These are phyloP conservation scores for Gnathonemus longibarbis DNA, from an alignment of 2,113 vertebrate species.

Conservation along the genomic window DNA sequence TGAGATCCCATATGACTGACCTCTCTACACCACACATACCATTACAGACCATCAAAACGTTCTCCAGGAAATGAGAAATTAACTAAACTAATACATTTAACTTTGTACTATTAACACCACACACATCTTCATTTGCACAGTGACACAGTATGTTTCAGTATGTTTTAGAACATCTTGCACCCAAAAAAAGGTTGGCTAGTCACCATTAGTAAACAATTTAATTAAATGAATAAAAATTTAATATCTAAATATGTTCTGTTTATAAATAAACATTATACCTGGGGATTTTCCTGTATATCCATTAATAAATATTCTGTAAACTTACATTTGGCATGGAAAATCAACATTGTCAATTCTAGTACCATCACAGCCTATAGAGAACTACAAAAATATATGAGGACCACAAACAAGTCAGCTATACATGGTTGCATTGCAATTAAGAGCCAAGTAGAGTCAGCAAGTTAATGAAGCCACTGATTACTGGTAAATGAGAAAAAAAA, in stretches of 20 bases:
- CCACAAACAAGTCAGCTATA: not conserved
- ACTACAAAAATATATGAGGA: not conserved
- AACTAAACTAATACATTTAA: not conserved
- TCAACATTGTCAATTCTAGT: not conserved
- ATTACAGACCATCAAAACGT: not conserved
- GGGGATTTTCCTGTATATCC: not conserved
- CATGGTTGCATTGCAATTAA: not conserved
- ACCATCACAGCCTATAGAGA: not conserved
- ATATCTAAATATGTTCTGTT: not conserved
- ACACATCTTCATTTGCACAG: not conserved
- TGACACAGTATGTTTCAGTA: not conserved
- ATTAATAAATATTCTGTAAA: not conserved
- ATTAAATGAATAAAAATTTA: not conserved
- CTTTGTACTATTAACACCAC: not conserved
- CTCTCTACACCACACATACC: not conserved
- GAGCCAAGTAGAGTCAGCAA: not conserved
- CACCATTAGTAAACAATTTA: not conserved
- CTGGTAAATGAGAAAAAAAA: not conserved
- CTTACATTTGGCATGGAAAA: not conserved
- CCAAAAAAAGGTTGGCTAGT: not conserved
- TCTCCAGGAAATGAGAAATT: not conserved
- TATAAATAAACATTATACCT: not conserved
- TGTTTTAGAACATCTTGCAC: not conserved
- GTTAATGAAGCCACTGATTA: not conserved
- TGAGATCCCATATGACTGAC: not conserved